phyloP scores from a whole-genome alignment of 1,140 invertebrate species.

The Hylaeus volcanicus region DNA sequence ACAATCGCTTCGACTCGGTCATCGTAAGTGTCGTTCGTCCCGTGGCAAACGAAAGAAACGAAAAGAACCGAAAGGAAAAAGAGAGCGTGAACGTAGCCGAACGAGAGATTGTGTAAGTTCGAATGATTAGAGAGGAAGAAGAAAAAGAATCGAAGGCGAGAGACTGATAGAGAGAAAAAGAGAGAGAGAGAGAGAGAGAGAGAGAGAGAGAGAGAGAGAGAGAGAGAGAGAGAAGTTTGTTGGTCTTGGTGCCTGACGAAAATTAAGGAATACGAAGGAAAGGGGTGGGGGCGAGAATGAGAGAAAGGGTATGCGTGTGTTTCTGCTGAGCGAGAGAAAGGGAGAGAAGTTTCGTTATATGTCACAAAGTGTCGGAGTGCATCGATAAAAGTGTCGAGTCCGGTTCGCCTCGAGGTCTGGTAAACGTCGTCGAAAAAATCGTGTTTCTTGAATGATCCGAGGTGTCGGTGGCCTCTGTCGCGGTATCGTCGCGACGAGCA shows the following conservation, averaged over 20 bases:
- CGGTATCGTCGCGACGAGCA: background rate
- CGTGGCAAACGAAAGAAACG: background rate
- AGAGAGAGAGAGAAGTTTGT: constrained; percentile 11
- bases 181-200: background rate
- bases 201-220: background rate
- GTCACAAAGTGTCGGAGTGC: constrained; percentile 9
- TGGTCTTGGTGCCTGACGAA: background rate
- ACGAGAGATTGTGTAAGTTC: constrained; percentile 19
- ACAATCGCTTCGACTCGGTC: constrained; percentile 80
- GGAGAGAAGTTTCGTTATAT: background rate
- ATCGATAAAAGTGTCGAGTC: constrained; percentile 30
- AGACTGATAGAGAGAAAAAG: background rate
- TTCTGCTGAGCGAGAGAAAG: background rate
- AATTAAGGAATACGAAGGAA: constrained; percentile 10
- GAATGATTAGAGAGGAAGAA: background rate
- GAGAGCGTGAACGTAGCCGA: background rate
- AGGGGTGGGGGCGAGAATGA: constrained; percentile 11
- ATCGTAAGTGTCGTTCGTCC: constrained; percentile 76
- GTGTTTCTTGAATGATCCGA: no score
- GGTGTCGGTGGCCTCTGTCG: background rate
- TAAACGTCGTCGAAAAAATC: background rate
- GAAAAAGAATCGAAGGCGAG: no score
- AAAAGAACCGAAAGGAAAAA: background rate
- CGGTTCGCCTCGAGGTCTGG: background rate
- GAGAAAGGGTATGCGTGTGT: constrained; percentile 5